Conservation (phyloP, 2,113 vertebrate genomes). For the Chaetodon trifascialis region DNA sequence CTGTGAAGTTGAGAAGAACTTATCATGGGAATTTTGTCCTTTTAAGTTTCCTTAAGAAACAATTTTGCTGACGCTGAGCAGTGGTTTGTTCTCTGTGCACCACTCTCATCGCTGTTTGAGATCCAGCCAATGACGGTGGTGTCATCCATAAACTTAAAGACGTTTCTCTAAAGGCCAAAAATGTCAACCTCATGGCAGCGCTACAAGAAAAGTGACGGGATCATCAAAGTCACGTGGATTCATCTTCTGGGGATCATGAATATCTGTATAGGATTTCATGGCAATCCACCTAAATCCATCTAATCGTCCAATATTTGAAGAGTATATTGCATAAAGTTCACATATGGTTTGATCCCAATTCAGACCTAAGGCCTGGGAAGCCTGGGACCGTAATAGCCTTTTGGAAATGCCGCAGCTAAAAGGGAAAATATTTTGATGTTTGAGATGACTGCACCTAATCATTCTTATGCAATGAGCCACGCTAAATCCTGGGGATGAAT, state of each 20-base stretch:
- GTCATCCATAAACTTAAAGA: too few species aligned
- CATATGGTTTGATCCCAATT: background rate
- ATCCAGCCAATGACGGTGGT: too few species aligned
- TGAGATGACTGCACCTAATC: constrained; percentile 56
- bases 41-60: too few species aligned
- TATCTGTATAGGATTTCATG: too few species aligned
- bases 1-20: too few species aligned
- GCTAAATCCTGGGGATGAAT: constrained; percentile 73
- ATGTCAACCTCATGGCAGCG: background rate
- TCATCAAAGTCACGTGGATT: background rate
- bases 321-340: background rate
- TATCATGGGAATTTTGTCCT: too few species aligned
- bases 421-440: constrained; percentile 59
- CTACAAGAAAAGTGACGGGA: background rate
- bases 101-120: too few species aligned
- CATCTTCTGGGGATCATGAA: background rate
- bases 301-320: background rate
- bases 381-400: constrained; percentile 25
- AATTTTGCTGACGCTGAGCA: too few species aligned
- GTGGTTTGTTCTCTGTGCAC: too few species aligned
- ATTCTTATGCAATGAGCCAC: constrained; percentile 68
- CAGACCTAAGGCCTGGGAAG: background rate
- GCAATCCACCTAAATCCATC: background rate
- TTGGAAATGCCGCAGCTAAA: constrained; percentile 43
- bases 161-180: background rate